These are phyloP conservation scores for Pogona vitticeps DNA, from an alignment of 2,113 vertebrate genomes.

Conservation along the genomic window DNA sequence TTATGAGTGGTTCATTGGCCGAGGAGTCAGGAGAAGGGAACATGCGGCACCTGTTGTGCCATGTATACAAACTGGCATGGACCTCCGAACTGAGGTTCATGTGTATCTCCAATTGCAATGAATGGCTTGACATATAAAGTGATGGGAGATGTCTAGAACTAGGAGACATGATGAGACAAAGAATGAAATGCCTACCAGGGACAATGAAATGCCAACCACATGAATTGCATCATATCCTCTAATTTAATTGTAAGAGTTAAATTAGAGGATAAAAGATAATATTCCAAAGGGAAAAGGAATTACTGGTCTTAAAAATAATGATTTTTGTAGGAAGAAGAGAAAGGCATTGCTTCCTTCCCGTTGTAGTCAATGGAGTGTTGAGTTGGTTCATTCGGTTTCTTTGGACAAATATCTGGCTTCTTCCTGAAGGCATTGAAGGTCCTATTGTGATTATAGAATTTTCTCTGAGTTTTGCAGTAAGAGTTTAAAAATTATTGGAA, in stretches of 20 bases:
- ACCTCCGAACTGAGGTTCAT: too few species aligned
- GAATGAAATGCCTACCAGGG: neutral
- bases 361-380: neutral
- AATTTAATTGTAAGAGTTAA: neutral
- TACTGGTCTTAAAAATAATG: neutral
- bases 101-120: neutral
- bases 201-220: neutral
- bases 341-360: neutral
- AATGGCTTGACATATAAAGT: neutral
- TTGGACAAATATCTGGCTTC: neutral
- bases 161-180: neutral
- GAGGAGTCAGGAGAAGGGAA: neutral
- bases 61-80: too few species aligned
- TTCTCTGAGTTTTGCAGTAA: neutral
- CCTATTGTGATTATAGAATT: neutral
- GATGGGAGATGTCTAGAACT: neutral
- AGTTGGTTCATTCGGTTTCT: conserved; percentile 18
- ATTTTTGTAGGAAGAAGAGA: neutral
- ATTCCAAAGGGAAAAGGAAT: neutral
- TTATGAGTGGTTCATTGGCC: neutral
- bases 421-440: neutral
- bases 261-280: neutral
- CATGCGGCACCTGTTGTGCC: too few species aligned
- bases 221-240: neutral
- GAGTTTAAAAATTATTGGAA: neutral